Conservation (phyloP, 2,113 vertebrate genomes). For the Eudyptes chrysolophus region DNA sequence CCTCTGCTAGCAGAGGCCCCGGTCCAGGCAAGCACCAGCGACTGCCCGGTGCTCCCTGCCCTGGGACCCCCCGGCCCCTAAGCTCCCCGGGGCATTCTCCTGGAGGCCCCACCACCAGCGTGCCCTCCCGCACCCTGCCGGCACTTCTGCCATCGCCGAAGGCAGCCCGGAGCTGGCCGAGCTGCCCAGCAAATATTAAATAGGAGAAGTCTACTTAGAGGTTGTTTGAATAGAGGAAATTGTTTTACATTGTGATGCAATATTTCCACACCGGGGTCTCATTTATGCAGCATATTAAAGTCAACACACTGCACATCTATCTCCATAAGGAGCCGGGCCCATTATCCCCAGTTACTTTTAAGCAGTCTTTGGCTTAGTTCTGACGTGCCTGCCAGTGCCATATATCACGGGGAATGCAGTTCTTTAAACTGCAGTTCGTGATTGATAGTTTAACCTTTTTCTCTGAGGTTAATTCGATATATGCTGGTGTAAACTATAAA, state of each 20-base stretch:
- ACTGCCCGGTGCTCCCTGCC: not conserved
- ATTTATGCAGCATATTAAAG: constrained; percentile 68
- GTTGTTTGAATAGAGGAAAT: constrained; percentile 65
- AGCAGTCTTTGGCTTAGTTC: constrained; percentile 60
- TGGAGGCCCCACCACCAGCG: accelerated
- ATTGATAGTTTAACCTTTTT: constrained; percentile 72
- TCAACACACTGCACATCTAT: constrained; percentile 60
- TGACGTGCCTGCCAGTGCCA: constrained; percentile 51
- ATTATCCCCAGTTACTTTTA: constrained; percentile 69
- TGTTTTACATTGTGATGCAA: constrained; percentile 63
- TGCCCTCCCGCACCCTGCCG: accelerated
- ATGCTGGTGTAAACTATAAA: constrained; percentile 65
- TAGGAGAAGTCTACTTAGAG: constrained; percentile 21
- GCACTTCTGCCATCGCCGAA: not conserved
- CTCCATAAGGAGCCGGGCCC: constrained; percentile 62
- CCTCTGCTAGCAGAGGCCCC: not conserved
- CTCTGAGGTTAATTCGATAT: constrained; percentile 65
- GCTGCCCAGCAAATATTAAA: not conserved
- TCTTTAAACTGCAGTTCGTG: constrained; percentile 58
- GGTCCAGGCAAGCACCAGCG: accelerated
- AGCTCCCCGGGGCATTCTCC: accelerated
- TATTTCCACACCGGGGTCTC: constrained; percentile 66
- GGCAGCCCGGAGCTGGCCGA: not conserved
- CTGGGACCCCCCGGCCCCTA: accelerated
- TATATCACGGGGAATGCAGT: constrained; percentile 59